Conservation (phyloP, 2,797 vertebrate species). For the Tapirus indicus region DNA sequence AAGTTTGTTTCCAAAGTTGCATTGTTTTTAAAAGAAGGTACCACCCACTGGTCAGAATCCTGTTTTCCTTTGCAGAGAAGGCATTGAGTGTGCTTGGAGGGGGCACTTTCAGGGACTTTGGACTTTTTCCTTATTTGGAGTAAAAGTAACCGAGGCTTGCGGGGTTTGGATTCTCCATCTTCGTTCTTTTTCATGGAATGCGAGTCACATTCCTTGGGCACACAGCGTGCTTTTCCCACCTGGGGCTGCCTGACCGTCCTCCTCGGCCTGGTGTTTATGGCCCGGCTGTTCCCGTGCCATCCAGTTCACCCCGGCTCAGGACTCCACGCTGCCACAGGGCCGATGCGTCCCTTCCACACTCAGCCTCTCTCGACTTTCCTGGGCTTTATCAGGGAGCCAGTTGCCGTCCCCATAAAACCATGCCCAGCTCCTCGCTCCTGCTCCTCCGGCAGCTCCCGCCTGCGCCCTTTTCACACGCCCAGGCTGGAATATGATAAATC, state of each 20-base stretch:
- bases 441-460: fast-evolving
- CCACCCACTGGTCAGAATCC: constrained; percentile 73
- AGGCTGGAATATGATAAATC: not conserved
- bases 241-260: not conserved
- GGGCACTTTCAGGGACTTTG: not conserved
- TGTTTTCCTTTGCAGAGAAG: constrained; percentile 45
- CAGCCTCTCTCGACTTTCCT: not conserved
- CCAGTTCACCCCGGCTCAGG: not conserved
- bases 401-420: fast-evolving
- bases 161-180: not conserved
- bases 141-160: not conserved
- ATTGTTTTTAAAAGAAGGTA: constrained; percentile 84
- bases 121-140: not conserved
- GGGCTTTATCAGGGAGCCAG: not conserved
- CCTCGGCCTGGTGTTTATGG: fast-evolving
- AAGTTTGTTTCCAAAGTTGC: constrained; percentile 85
- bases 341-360: fast-evolving
- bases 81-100: fast-evolving
- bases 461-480: too few species aligned
- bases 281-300: not conserved
- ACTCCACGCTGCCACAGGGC: not conserved
- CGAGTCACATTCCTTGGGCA: not conserved
- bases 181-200: not conserved
- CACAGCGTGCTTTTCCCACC: not conserved
- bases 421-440: not conserved